Evolutionary conservation across 1,140 invertebrate species (phyloP), one percentile per base, ranked within the genome.

Genomic region (Trichonephila clavata): DNA sequence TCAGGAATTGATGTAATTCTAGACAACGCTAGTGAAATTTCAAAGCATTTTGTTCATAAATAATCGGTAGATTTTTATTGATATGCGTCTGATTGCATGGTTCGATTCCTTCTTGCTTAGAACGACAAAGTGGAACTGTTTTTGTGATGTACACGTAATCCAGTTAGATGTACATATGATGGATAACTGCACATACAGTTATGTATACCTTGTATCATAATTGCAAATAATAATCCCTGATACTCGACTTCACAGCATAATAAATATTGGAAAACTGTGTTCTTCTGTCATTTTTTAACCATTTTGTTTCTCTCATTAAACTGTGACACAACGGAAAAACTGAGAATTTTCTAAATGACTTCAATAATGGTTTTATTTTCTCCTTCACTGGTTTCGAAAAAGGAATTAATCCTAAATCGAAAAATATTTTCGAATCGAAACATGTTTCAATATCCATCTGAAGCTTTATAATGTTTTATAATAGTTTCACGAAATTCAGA

Each of bases 181-280:
- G 16, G 16, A 32, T 77, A 32, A 32, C 18, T 77, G 71, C 71
- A 77, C 71, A 27, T 77, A 77, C 71, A 77, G 27, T 77, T 77
- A 77, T 77, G 27, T 39, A 77, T 32, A 77, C 71, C 71, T 77
- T 77, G 71, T 77, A 77, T 32, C 27, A 77, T 77, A 77, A 77
- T 18, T 77, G 71, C 71, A 27, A 77, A 32, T 77, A 77, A 77
- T 77, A 27, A 32, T 39, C 27, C 32, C 71, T 77, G 27, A 39
- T 32, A 77, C 32, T 77, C 71, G 14, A 77, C 32, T 77, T 77
- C 71, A 50, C 50, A 32, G 32, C 32, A 77, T 77, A 77, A 77
- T 77, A 77, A 77, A 77, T 77, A 77, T 77, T 77, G 32, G 32
- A 39, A 77, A 77, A 32, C 27, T 18, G 16, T 77, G 71, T 39